Conservation (phyloP, 92 coral and sea anemone genomes). For the Montipora capitata region DNA sequence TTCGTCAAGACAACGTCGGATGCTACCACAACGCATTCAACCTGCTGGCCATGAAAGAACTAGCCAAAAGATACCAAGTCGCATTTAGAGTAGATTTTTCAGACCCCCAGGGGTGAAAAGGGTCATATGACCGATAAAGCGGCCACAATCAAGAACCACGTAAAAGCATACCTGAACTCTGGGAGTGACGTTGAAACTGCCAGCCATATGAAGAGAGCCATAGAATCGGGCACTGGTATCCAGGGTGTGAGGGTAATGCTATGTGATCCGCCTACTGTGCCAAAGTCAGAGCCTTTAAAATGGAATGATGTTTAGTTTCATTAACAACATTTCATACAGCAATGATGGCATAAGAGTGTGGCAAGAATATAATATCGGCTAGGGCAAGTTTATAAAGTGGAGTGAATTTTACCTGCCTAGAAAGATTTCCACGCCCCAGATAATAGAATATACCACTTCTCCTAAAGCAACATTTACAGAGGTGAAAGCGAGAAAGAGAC, state of each 20-base stretch:
- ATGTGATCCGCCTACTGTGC: slow-evolving; percentile 38
- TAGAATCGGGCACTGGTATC: slow-evolving; percentile 58
- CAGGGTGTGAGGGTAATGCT: slow-evolving; percentile 65
- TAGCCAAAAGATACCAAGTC: slow-evolving; percentile 36
- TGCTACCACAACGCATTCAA: slow-evolving; percentile 46
- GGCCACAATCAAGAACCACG: slow-evolving; percentile 66
- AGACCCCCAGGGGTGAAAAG: slow-evolving; percentile 76
- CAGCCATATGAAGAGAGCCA: slow-evolving; percentile 56
- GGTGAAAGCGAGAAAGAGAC: slow-evolving; percentile 32
- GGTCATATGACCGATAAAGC: slow-evolving; percentile 71
- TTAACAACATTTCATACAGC: slow-evolving; percentile 65
- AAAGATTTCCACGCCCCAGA: slow-evolving; percentile 15
- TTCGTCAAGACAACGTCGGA: slow-evolving; percentile 66
- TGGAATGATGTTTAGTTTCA: slow-evolving; percentile 72
- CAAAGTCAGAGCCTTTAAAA: slow-evolving; percentile 39
- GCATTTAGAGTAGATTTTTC: slow-evolving; percentile 59
- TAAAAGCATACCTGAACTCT: slow-evolving; percentile 52
- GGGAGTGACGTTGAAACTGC: slow-evolving; percentile 65
- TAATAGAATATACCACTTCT: slow-evolving; percentile 27
- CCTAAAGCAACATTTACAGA: slow-evolving; percentile 53
- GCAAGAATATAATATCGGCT: slow-evolving; percentile 61
- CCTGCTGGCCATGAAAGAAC: slow-evolving; percentile 19
- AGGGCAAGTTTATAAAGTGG: slow-evolving; percentile 56
- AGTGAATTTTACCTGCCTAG: slow-evolving; percentile 42
- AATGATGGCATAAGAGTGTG: slow-evolving; percentile 42